Conservation (phyloP, 1,140 invertebrate genomes). For the Muscidifurax raptorellus region DNA sequence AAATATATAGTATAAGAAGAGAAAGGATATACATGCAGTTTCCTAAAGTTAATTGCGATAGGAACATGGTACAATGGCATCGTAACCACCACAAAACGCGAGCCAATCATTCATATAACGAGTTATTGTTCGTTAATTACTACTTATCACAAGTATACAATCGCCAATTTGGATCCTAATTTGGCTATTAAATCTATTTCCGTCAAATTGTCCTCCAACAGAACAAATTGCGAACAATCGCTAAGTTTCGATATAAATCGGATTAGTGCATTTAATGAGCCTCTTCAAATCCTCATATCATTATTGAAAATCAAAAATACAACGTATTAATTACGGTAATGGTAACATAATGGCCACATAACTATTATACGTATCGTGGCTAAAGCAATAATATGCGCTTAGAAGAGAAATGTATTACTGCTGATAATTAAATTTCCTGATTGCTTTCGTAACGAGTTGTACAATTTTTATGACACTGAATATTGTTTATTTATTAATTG, state of each 20-base stretch:
- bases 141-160: constrained; percentile 16
- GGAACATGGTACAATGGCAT: constrained; percentile 1
- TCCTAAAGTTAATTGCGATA: constrained; percentile 11
- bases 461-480: too few relatives aligned
- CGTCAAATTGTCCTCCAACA: neutral
- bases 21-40: neutral
- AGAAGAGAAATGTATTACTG: too few relatives aligned
- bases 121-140: constrained; percentile 42
- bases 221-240: neutral
- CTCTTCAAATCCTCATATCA: neutral
- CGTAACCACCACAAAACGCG: neutral
- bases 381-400: neutral
- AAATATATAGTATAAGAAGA: neutral
- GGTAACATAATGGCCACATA: neutral
- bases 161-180: constrained; percentile 17
- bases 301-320: neutral
- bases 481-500: too few relatives aligned
- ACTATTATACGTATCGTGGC: neutral
- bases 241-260: neutral
- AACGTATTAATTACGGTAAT: neutral
- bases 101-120: constrained; percentile 30
- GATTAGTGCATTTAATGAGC: neutral
- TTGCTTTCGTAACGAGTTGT: neutral
- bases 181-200: constrained; percentile 20
- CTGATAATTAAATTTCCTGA: neutral